These are phyloP conservation scores for Lepidurus apus DNA, from an alignment of 1,140 invertebrate genomes.

Conservation along the genomic window DNA sequence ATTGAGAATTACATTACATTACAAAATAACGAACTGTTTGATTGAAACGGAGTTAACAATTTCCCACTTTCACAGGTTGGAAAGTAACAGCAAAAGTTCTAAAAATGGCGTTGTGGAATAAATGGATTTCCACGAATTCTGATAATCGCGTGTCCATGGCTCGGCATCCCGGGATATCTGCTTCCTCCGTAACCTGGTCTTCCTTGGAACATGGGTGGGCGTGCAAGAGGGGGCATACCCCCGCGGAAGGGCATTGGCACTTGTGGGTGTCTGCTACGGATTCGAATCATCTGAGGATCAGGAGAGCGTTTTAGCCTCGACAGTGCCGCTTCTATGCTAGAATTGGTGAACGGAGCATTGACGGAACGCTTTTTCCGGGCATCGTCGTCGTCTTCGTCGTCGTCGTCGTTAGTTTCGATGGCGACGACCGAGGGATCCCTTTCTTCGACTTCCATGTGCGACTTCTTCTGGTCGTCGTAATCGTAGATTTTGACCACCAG, in stretches of 20 bases:
- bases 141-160: not conserved
- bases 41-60: not conserved
- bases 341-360: not conserved
- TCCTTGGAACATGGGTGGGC: not conserved
- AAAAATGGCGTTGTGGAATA: not conserved
- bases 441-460: not conserved
- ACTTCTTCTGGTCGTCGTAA: conserved; percentile 9
- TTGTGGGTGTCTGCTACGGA: not conserved
- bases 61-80: not conserved
- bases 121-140: not conserved
- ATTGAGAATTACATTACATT: too few relatives aligned
- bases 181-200: not conserved
- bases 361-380: not conserved
- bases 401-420: not conserved
- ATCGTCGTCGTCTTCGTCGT: not conserved
- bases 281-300: conserved; percentile 2
- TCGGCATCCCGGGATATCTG: not conserved
- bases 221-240: not conserved
- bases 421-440: not conserved
- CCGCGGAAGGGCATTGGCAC: not conserved
- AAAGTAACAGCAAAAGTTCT: not conserved
- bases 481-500: conserved; percentile 10
- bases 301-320: not conserved
- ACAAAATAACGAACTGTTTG: not conserved
- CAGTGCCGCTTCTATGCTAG: not conserved